Base-by-base conservation (phyloP, 2,888 invertebrate species). In the Diploptera punctata region DNA sequence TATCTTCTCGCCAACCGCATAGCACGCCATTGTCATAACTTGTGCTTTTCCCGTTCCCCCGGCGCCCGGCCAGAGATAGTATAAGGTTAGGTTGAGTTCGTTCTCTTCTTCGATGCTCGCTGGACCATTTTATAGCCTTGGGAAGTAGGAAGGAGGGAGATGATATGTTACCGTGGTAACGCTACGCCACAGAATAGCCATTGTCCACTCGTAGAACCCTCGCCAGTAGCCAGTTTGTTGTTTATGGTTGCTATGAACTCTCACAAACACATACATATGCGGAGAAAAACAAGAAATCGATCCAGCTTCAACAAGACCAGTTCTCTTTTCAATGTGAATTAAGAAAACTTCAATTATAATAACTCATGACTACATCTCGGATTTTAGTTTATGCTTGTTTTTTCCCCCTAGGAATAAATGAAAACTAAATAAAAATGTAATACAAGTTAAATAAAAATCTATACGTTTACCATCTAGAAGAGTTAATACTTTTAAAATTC, bases 121-220 rank as follows among this genome's bases (percentile, higher is more conserved):
- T 69, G 57, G 68, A 69, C 68, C 68, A 69, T 69, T 69, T 69
- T 69, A 69, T 69, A 43, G 65, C 65, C 65, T 43, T 29, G 57
- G 54, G 57, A 57, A 57, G 33, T 49, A 31, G 67, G 21, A 19
- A 52, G 33, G 68, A 60, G 68, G 52, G 71, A 52, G 62, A 26
- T 31, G 70, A 44, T 38, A 33, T 61, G 70, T 70, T 68, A 67
- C 70, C 57, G 52, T 67, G 70, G 73, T 29, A 73, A 73, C 67
- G 72, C 62, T 47, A 68, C 61, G 43, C 72, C 72, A 72, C 72
- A 72, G 57, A 69, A 70, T 68, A 54, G 73, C 62, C 70, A 68
- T 68, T 67, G 70, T 68, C 70, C 73, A 73, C 73, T 29, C 49
- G 4, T 4, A 13, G 7, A 0, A 57, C 24, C 57, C 13, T 24